Base-by-base conservation (phyloP, 2,797 vertebrate species). In the Delichon dasypus region DNA sequence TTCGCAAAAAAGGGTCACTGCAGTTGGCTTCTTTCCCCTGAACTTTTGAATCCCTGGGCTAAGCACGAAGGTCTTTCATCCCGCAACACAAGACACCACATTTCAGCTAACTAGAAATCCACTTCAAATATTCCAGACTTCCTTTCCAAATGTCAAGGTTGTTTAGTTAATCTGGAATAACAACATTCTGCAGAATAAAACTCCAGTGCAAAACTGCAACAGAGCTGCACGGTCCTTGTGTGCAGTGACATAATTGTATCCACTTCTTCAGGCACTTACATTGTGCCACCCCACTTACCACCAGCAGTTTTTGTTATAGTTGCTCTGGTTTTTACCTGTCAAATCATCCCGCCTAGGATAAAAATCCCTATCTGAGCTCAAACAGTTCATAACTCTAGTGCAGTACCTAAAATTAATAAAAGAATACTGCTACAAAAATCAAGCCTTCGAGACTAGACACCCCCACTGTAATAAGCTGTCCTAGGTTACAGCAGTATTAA, bases 131-230 rank as follows among this genome's bases (percentile, higher is more conserved):
- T 81, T 79, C 76, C 87, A 68, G 23, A 57, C 47, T 97, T 92
- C 83, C 76, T 96, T 74, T 89, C 90, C 85, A 93, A 96, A 94
- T 81, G 80, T 96, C 90, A 87, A 81, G 83, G 90, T 68, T 96
- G 90, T 88, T 96, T 91, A 92, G 89, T 94, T 89, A 36, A 95
- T 82, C 54, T 53, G 64, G 85, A 89, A 91, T 53, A 77, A 95
- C 74, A 95, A 91, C 93, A 68, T 55, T 75, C 77, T 85, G 42
- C 45, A 29, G 84, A 85, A 89, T 64, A 94, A 80, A 93, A 92
- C 54, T 48, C 88, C 67, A 75, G 62, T 8, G 54, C 66, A 81
- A 78, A 94, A 91, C 29, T 68, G 77, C 66, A 84, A 60, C 58
- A 68, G 92, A 91, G 71, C 66, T 66, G 60, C 73, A 78, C 0